Base-by-base conservation (phyloP, 2,797 vertebrate genomes). In the Thalassophryne amazonica region DNA sequence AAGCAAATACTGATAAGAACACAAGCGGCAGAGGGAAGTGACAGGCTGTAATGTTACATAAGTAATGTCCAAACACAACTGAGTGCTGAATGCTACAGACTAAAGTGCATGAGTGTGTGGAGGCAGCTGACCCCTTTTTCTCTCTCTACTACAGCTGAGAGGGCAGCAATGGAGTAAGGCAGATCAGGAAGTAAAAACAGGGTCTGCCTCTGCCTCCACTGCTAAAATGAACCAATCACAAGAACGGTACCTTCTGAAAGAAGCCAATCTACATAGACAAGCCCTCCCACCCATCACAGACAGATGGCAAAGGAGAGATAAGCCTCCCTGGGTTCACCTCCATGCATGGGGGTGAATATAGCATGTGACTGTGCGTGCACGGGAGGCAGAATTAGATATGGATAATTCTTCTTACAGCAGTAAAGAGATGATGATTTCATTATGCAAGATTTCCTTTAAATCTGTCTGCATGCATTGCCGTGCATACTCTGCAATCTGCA, bases 251-350 rank as follows among this genome's bases (percentile, higher is more conserved):
- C 25, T 23, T 13, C 25, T 7, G 19, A 46, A 35, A 41, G 1
- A 2, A 59, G 56, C 78, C 73, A 78, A 67, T 80, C 51, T 15
- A 45, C 25, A 47, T 25, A 1, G 14, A 66, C 42, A 43, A 23
- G 32, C 25, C 53, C 42, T 52, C 73, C 72, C 54, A 54, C 22
- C 28, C 50, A 61, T 62, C 76, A 52, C 69, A 75, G 67, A 81
- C 83, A 86, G 83, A 85, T 82, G 80, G 84, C 18, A 8, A 35
- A 69, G 71, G 65, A 56, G 41, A 71, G 69, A 73, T 83, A 73
- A 83, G 80, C 73, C 30, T 67, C 20, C 12, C 34, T 43, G 37
- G 47, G 60, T 78, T 68, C 41, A 54, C 15, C 50, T 37, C 34
- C 28, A 47, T 64, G 57, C 65, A 54, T n/a, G 49, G 54, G 63